Evolutionary conservation across 2,797 vertebrate species (phyloP), one percentile per base, ranked within the genome.

Genomic region (Carapus acus): DNA sequence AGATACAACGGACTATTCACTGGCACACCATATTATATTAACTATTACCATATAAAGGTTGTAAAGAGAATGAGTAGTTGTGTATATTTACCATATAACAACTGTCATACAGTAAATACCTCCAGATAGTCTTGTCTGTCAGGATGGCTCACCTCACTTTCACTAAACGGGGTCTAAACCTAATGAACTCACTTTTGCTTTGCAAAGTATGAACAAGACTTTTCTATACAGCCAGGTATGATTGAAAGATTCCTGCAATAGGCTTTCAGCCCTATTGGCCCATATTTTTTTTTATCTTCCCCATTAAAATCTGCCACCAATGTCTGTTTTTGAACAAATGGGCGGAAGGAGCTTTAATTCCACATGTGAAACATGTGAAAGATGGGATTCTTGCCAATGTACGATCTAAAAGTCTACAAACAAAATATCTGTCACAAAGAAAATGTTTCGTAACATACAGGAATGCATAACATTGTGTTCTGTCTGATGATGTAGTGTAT

Each of bases 281-380:
- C 74, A 74, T 79, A 84, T 86, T 80, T 83, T 86, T 80, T 83
- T 83, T 84, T 79, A 86, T 82, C 70, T 73, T 71, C 75, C 71
- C 70, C 80, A 81, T 84, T 83, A 84, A 84, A 84, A 85, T 73
- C 78, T 79, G 79, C 80, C 77, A 78, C 78, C 78, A 78, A 81
- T 74, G 74, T 75, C 62, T 65, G 79, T 83, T 82, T n/a, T 79
- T 68, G 78, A 67, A 75, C 73, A 82, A 78, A 82, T 77, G 65
- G 70, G 76, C 69, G 69, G 62, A 72, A 57, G 71, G 67, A 59
- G 29, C 18, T 64, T 66, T 49, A 13, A 40, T 29, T 40, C 63
- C 71, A 71, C 78, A 67, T 72, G 71, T 78, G 67, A 78, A 73
- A 69, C 49, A 76, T 68, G 77, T 62, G 71, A 33, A 58, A 38